Conservation (phyloP, 2,113 vertebrate genomes). For the Galbula dea region DNA sequence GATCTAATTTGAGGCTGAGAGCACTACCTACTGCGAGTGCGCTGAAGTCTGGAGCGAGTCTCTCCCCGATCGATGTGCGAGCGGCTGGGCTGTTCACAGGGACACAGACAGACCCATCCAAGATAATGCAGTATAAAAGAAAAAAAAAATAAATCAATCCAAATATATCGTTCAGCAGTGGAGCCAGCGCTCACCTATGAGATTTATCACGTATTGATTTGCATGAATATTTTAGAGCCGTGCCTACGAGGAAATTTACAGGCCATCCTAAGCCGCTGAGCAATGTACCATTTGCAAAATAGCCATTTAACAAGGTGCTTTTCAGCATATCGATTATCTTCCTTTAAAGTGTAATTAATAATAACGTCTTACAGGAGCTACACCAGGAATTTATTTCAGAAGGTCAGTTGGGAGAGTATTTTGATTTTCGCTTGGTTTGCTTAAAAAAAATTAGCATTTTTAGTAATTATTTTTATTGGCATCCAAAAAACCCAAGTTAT, state of each 20-base stretch:
- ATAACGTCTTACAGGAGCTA: background rate
- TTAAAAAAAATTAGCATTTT: background rate
- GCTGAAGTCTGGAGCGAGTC: background rate
- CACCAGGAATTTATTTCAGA: background rate
- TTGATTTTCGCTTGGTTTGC: background rate
- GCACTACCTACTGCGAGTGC: background rate
- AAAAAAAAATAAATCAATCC: background rate
- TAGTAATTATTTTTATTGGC: background rate
- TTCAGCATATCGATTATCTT: background rate
- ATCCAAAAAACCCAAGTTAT: background rate
- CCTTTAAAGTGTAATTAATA: conserved; percentile 45
- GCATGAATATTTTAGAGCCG: conserved; percentile 53
- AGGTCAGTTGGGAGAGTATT: background rate
- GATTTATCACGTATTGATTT: conserved; percentile 64
- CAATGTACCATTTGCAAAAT: conserved; percentile 10
- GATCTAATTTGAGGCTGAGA: background rate
- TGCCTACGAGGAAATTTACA: conserved; percentile 18
- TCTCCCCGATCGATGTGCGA: background rate
- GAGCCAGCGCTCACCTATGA: conserved; percentile 53
- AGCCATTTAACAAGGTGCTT: conserved; percentile 47
- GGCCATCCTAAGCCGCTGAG: conserved; percentile 12
- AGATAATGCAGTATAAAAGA: background rate
- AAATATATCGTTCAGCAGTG: conserved; percentile 5
- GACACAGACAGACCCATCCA: background rate
- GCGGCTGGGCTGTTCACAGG: background rate